Conservation (phyloP, 2,888 invertebrate species). For the Leucophenga maculata region DNA sequence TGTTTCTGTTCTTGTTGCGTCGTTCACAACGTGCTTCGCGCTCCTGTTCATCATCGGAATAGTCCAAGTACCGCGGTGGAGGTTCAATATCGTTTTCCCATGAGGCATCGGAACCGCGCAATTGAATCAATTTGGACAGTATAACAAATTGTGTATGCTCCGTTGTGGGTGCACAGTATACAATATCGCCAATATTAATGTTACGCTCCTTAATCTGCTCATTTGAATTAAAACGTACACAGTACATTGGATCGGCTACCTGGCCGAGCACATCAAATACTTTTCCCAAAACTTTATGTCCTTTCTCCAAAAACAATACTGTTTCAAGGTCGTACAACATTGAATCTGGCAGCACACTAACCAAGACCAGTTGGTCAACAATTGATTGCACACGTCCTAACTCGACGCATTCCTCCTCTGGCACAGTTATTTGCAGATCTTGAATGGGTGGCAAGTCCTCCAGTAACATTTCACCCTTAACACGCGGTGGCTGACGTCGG, state of each 20-base stretch:
- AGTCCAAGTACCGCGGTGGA: constrained; percentile 81
- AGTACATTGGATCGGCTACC: constrained; percentile 88
- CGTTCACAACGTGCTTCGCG: constrained; percentile 72
- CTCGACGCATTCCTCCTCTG: constrained; percentile 81
- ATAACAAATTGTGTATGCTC: constrained; percentile 85
- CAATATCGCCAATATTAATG: constrained; percentile 79
- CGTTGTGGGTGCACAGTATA: constrained; percentile 88
- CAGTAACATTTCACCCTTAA: constrained; percentile 71
- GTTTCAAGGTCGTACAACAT: constrained; percentile 90
- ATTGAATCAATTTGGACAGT: constrained; percentile 80
- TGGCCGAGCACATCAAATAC: constrained; percentile 95
- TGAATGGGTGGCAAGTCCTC: constrained; percentile 87
- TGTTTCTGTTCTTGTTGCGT: constrained; percentile 28
- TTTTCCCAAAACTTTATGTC: constrained; percentile 79
- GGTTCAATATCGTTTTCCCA: constrained; percentile 89
- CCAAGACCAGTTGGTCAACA: constrained; percentile 84
- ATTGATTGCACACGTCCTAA: constrained; percentile 82
- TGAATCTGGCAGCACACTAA: constrained; percentile 78
- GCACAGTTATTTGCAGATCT: constrained; percentile 84
- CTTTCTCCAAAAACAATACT: constrained; percentile 87
- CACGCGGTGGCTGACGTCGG: constrained; percentile 59
- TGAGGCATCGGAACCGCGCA: constrained; percentile 90
- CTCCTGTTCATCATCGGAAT: constrained; percentile 93
- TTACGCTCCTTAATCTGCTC: constrained; percentile 82
- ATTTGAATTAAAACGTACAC: constrained; percentile 88